Percentiles rank a stretch among this genome's conserved stretches.
Conservation (phyloP, 1,140 invertebrate species). For the Ylistrum balloti region DNA sequence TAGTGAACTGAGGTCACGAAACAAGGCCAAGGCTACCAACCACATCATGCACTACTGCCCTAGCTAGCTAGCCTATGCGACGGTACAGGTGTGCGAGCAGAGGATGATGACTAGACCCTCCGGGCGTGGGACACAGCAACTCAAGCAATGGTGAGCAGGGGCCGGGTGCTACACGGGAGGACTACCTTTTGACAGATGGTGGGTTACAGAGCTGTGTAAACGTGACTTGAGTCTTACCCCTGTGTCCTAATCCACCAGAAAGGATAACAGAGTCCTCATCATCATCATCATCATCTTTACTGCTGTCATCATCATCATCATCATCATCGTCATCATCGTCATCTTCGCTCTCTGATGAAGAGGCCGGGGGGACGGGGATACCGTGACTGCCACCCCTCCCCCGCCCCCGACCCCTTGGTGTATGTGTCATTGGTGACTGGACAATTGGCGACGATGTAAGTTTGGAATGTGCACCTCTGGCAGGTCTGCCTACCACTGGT, state of each 20-base stretch:
- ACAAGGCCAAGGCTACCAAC: slow-evolving; percentile 37
- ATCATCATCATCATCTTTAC: not conserved
- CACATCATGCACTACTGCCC: slow-evolving; percentile 31
- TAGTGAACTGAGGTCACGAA: not conserved
- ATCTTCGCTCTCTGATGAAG: not conserved
- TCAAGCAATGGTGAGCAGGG: slow-evolving; percentile 37
- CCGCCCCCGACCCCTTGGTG: slow-evolving; percentile 62
- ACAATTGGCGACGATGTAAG: slow-evolving; percentile 41
- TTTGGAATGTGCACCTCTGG: slow-evolving; percentile 46
- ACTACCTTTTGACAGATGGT: not conserved
- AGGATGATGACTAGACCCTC: not conserved
- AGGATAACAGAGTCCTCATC: slow-evolving; percentile 31
- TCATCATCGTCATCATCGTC: not conserved
- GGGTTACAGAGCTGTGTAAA: not conserved
- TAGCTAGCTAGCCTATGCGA: not conserved
- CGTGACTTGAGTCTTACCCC: slow-evolving; percentile 37
- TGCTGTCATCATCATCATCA: slow-evolving; percentile 59
- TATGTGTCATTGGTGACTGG: slow-evolving; percentile 46
- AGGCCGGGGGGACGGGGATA: not conserved
- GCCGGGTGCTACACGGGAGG: not conserved
- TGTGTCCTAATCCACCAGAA: slow-evolving; percentile 6
- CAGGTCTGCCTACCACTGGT: slow-evolving; percentile 46
- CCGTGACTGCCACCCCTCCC: slow-evolving; percentile 58
- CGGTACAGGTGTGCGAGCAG: not conserved
- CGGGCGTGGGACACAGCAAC: slow-evolving; percentile 27